A percentile compares a stretch with the other conserved stretches of the same genome.
Conservation (phyloP, 2,888 invertebrate species). For the Lydus trimaculatus region DNA sequence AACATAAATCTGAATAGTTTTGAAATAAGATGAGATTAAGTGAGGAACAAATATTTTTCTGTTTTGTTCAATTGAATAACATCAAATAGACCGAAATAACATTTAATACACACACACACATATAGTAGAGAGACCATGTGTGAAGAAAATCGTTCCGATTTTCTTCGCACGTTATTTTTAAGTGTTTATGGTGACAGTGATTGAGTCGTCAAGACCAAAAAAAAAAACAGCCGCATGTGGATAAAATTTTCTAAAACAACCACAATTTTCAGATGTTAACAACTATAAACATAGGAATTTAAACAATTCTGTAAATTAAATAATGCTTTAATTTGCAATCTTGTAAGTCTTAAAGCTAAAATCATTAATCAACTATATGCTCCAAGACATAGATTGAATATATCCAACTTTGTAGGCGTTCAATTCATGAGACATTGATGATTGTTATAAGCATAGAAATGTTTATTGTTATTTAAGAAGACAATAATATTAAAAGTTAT, state of each 20-base stretch:
- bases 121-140: constrained; percentile 40
- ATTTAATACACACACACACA: background rate
- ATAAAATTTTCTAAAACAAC: constrained; percentile 32
- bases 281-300: background rate
- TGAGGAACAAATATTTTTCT: background rate
- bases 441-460: constrained; percentile 28
- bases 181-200: constrained; percentile 32
- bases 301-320: background rate
- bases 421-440: constrained; percentile 34
- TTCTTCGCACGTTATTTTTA: constrained; percentile 50
- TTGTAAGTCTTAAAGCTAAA: background rate
- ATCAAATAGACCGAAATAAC: constrained; percentile 2
- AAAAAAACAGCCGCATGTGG: constrained; percentile 2
- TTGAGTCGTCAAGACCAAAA: constrained; percentile 29
- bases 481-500: constrained; percentile 4
- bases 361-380: background rate
- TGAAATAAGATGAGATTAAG: background rate
- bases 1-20: background rate
- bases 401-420: constrained; percentile 30
- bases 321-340: background rate
- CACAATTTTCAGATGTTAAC: constrained; percentile 39
- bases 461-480: constrained; percentile 33
- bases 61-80: background rate
- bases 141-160: constrained; percentile 48
- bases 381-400: background rate